A percentile compares a stretch with the other conserved stretches of the same genome.
phyloP scores from a whole-genome alignment of 2,888 invertebrate genomes.

The Harpalus rufipes region DNA sequence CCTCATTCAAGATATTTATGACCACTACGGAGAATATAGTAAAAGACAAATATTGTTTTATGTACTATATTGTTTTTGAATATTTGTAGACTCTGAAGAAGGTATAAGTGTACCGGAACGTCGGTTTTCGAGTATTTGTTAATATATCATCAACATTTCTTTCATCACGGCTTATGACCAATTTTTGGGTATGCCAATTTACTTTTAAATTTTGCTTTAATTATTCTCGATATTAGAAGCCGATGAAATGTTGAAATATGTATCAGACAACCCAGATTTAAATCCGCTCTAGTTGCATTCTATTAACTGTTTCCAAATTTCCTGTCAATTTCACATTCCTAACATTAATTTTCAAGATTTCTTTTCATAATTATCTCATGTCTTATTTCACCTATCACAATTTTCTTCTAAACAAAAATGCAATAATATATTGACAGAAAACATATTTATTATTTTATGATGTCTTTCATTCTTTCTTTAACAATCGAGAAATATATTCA shows the following conservation, averaged over 20 bases:
- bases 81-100: too few species aligned
- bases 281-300: not conserved
- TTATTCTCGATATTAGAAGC: not conserved
- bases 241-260: not conserved
- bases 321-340: not conserved
- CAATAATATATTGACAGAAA: not conserved
- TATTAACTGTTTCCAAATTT: constrained; percentile 6
- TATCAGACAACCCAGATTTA: not conserved
- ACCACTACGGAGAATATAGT: too few species aligned
- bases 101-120: too few species aligned
- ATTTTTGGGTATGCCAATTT: too few species aligned
- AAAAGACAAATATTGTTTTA: too few species aligned
- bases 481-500: not conserved
- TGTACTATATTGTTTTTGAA: too few species aligned
- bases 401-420: not conserved
- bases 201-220: not conserved
- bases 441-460: not conserved
- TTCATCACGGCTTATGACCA: too few species aligned
- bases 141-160: too few species aligned
- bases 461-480: not conserved
- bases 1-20: too few species aligned
- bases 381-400: not conserved
- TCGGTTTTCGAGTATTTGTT: too few species aligned
- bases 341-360: not conserved
- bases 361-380: not conserved